Base-by-base conservation (phyloP, 2,797 vertebrate species). In the Carduelis carduelis region DNA sequence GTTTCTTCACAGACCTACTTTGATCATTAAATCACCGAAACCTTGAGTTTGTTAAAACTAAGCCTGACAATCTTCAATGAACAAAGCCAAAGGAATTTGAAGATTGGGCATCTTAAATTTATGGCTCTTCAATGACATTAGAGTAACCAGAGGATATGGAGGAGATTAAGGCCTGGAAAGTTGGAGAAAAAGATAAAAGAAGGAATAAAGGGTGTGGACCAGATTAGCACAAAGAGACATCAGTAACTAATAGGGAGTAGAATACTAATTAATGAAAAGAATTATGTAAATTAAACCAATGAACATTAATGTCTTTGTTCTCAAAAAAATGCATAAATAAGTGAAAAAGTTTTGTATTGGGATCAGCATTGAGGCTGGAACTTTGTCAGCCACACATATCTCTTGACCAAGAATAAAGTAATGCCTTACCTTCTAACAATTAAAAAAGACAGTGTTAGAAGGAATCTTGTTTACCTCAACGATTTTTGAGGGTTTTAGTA, bases 381-480 rank as follows among this genome's bases (percentile, higher is more conserved):
- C 28, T 68, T 60, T 39, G 16, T 68, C 46, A 68, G 53, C 39
- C n/a, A 39, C 19, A 28, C 16, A 24, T 8, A 46, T 30, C 39
- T 39, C 64, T 61, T 77, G 47, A 61, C 14, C 24, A 53, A 69
- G 47, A 69, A 46, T 53, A 14, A 77, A 46, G 72, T 53, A n/a
- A 53, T 53, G 34, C 14, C 39, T 52, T 68, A 46, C 5, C 15
- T n/a, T 60, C 34, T 69, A 53, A 53, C 20, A 68, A 9, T 60
- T 5, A 34, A 53, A 76, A 57, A 53, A 34, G 22, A 35, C 26
- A 59, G 9, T 53, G 11, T 68, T 68, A 17, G 28, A 69, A 34
- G 41, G 11, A 55, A 21, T 61, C 34, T 39, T 37, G 49, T 7
- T 19, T 76, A 30, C 21, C 14, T 30, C 0, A 0, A 34, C 0